Evolutionary conservation across 2,888 invertebrate species (phyloP).

Genomic region (Euclidia mi): DNA sequence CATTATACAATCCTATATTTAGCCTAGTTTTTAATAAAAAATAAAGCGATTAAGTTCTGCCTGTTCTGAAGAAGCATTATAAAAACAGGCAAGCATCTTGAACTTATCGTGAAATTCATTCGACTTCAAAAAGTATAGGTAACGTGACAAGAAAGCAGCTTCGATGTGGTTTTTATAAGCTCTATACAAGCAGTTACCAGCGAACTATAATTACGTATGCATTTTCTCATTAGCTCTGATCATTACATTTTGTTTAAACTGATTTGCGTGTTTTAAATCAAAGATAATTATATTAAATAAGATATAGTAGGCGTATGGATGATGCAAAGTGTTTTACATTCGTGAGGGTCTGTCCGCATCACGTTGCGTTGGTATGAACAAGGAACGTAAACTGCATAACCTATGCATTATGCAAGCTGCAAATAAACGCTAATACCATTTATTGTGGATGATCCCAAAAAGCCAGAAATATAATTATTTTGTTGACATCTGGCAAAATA

Average conservation of each 20-base stretch:
- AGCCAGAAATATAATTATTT: conserved; percentile 50
- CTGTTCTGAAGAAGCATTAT: conserved; percentile 54
- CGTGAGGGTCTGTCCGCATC: conserved; percentile 26
- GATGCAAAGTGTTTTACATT: conserved; percentile 25
- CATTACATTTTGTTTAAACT: too few relatives aligned
- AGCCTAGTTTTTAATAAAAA: conserved; percentile 16
- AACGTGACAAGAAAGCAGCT: conserved; percentile 77
- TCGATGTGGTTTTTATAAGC: conserved; percentile 64
- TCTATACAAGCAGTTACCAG: conserved; percentile 40
- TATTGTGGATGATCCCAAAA: conserved; percentile 49
- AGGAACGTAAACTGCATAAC: conserved; percentile 22
- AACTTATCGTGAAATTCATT: conserved; percentile 78
- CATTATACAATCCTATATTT: too few relatives aligned
- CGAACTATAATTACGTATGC: conserved; percentile 5
- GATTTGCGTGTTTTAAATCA: too few relatives aligned
- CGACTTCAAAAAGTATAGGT: conserved; percentile 79
- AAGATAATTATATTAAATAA: too few relatives aligned
- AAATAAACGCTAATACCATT: conserved; percentile 41
- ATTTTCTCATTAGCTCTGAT: conserved; percentile 3
- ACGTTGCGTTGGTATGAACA: conserved; percentile 24
- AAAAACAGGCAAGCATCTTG: conserved; percentile 75
- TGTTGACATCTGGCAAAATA: conserved; percentile 51
- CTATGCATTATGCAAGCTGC: conserved; percentile 42
- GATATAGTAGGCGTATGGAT: conserved; percentile 15
- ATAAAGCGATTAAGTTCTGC: conserved; percentile 20